A percentile compares a stretch with the other conserved stretches of the same genome.
These are phyloP conservation scores for Poecilia velifera DNA, from an alignment of 2,797 vertebrate species.

Conservation along the genomic window DNA sequence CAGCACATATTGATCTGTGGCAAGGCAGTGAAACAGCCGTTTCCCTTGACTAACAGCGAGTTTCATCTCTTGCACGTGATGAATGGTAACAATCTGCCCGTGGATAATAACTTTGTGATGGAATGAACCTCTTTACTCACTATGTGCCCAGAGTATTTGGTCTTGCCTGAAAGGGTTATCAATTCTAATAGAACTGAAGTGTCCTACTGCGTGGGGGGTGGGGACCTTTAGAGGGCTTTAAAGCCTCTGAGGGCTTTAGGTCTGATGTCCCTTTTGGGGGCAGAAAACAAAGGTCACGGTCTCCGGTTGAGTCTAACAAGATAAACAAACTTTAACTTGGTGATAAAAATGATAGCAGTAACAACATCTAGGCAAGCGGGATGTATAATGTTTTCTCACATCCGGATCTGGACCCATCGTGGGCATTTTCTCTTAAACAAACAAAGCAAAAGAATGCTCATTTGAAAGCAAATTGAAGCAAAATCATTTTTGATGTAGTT, in stretches of 20 bases:
- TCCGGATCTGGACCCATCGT: not conserved
- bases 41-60: slow-evolving; percentile 93
- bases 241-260: slow-evolving; percentile 39
- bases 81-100: slow-evolving; percentile 87
- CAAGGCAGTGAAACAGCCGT: slow-evolving; percentile 84
- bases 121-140: slow-evolving; percentile 87
- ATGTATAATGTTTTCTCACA: not conserved
- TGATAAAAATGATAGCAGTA: slow-evolving; percentile 15
- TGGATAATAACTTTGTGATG: slow-evolving; percentile 95
- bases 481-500: too few species aligned
- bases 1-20: slow-evolving; percentile 90
- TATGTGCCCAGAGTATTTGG: slow-evolving; percentile 63
- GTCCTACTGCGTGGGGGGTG: slow-evolving; percentile 27
- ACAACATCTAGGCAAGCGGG: slow-evolving; percentile 11
- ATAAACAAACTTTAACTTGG: slow-evolving; percentile 42
- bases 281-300: slow-evolving; percentile 54
- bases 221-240: slow-evolving; percentile 35
- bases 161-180: slow-evolving; percentile 75
- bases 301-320: slow-evolving; percentile 34
- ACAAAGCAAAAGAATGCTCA: too few species aligned
- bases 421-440: not conserved
- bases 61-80: slow-evolving; percentile 92
- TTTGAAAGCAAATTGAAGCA: too few species aligned
- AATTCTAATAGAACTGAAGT: slow-evolving; percentile 77
- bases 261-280: slow-evolving; percentile 51